Base-by-base conservation (phyloP, 2,888 invertebrate species). In the Tenodera sinensis region DNA sequence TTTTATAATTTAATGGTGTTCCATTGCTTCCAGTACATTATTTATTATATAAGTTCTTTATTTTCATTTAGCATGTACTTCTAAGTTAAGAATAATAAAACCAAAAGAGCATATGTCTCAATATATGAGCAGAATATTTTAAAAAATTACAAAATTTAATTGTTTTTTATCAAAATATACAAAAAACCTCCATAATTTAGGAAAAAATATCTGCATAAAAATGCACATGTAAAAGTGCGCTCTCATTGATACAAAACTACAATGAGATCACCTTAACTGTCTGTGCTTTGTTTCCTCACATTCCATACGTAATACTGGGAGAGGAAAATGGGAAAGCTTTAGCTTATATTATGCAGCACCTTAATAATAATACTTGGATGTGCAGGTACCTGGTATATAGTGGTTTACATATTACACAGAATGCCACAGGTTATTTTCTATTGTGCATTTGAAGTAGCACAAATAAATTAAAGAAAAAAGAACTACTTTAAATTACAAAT, bases 371-470 rank as follows among this genome's bases (percentile, higher is more conserved):
- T 85, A 42, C 81, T 87, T 87, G 87, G 82, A 87, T 87, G 82
- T 82, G 87, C 83, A 82, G 27, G 8, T 8, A 27, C 25, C 81
- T 71, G 54, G 54, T 87, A 87, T 87, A 87, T 25, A 34, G 87
- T 87, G 87, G 87, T 87, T 87, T 83, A 34, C 2, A n/a, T 87
- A 87, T 87, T 87, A 87, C 87, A 87, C 87, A 87, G 87, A 87
- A 87, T 87, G 12, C 20, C 54, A 20, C 6, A 71, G 0, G 20
- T 20, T 71, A n/a, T 15, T 25, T 71, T 54, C 54, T 20, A 71
- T 71, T 20, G 15, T 71, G 54, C 3, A 71, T 71, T 71, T 71
- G 8, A 71, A 25, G 54, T 0, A 54, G 4, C 2, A 3, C 20
- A 71, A 42, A 42, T 42, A 1, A 12, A 42, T 12, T 42, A 12